Evolutionary conservation across 2,888 invertebrate species (phyloP), one percentile per base, ranked within the genome.

Genomic region (Biston stratarius): DNA sequence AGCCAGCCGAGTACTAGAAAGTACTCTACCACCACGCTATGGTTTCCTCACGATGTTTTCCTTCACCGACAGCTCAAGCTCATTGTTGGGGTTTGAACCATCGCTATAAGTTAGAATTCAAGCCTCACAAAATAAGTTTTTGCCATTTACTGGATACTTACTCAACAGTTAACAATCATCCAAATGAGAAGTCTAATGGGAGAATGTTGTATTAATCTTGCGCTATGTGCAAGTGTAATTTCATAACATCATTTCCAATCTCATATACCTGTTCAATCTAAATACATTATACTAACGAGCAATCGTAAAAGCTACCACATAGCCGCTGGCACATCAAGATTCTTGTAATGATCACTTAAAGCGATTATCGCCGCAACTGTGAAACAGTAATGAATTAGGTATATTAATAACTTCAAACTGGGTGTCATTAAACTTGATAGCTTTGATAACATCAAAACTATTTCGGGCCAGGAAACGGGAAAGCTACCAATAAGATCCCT

Each of bases 371-470:
- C 44, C 60, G 34, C 42, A 60, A 65, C 59, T 60, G 60, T 65
- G 65, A 60, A 60, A 44, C 56, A n/a, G 44, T 61, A 58, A 52
- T 61, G 40, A 61, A 52, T 51, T 56, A 66, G 36, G 15, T 44
- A 14, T 49, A 65, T 55, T 56, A 56, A 56, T 56, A 44, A 36
- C 15, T 51, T 15, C 42, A 47, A 66, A 51, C 56, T 56, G 45
- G 34, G 36, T 8, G 12, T 40, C 52, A 58, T 58, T 61, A 61
- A 66, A 61, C 61, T 61, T 51, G 36, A 61, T 56, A 60, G 52
- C 57, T 58, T 61, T 52, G 61, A 61, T 66, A 61, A 61, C 33
- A 61, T 58, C 61, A 34, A 47, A 58, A 66, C 66, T 66, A 57
- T 66, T 40, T 34, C 8, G 15, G 14, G 49, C 7, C 56, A 34